A percentile compares a stretch with the other conserved stretches of the same genome.
Evolutionary conservation across 2,113 vertebrate species (phyloP).

Genomic region (Pungitius pungitius): DNA sequence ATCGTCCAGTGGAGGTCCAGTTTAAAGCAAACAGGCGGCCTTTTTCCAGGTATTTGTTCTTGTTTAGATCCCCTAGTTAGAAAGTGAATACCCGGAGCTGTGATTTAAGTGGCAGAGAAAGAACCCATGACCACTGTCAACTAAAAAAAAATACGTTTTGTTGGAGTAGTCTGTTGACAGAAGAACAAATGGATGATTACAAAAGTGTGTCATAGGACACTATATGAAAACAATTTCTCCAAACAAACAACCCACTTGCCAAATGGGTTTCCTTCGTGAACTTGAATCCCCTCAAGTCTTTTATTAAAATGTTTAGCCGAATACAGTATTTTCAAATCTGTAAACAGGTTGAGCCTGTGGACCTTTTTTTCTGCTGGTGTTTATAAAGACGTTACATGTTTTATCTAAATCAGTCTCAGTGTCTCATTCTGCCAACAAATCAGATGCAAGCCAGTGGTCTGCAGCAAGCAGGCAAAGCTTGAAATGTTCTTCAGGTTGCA

Average conservation of each 20-base stretch:
- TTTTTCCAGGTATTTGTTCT: slow-evolving; percentile 33
- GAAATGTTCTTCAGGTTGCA: background rate
- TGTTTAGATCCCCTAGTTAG: slow-evolving; percentile 28
- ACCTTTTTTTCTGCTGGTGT: background rate
- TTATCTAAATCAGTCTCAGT: background rate
- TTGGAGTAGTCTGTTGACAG: slow-evolving; percentile 10
- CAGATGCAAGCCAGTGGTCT: background rate
- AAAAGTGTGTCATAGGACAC: background rate
- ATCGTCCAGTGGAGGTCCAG: background rate
- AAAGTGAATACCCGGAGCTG: slow-evolving; percentile 23
- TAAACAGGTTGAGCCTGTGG: background rate
- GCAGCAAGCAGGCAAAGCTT: background rate
- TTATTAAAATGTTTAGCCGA: slow-evolving; percentile 21
- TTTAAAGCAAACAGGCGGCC: slow-evolving; percentile 35
- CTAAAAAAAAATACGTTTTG: slow-evolving; percentile 19
- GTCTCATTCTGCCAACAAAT: background rate
- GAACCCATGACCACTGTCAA: background rate
- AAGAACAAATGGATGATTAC: background rate
- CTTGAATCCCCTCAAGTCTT: slow-evolving; percentile 18
- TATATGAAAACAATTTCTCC: background rate
- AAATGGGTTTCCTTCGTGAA: slow-evolving; percentile 9
- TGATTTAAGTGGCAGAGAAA: background rate
- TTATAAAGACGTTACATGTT: slow-evolving; percentile 2
- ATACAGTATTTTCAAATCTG: slow-evolving; percentile 18
- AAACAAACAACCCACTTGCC: background rate